Evolutionary conservation across 2,113 vertebrate genomes (phyloP), one percentile per base, ranked within the genome.

Genomic region (Caretta caretta): DNA sequence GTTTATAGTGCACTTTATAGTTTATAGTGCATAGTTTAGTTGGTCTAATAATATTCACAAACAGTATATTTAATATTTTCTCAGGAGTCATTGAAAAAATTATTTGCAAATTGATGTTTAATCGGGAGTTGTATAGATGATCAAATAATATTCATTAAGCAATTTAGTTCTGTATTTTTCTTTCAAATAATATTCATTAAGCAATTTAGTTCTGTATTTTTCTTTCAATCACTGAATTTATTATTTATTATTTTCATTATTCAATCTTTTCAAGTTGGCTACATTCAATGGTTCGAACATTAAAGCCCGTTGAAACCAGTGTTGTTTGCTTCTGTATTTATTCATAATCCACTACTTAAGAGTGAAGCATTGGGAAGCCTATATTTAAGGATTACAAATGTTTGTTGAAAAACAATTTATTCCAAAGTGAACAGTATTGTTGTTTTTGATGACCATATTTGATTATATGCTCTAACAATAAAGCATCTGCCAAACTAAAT

Each of bases 401-500:
- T 87, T 90, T 48, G 13, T 82, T 11, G 42, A 19, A 57, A 62
- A 93, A 53, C 53, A 84, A 62, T 65, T 83, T 46, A 11, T 46
- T 25, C 81, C 31, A 29, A 42, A 49, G 72, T 83, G 25, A 78
- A 48, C 11, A 29, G 48, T 82, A 22, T 46, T 86, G 85, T 89
- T 80, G 4, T 25, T 48, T 92, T 35, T 69, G 27, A 49, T 84
- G 19, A n/a, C 27, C 59, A 25, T 7, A 14, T 92, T 92, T 86
- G 48, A 29, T 87, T 80, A 42, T 56, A 16, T 42, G n/a, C n/a
- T 42, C 80, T 94, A 57, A 89, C 59, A 72, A 10, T 24, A 62
- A 89, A 35, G 88, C 54, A 12, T 94, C 17, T 92, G 25, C 20
- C 20, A 92, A 89, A 54, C 17, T 87, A 19, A 80, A 76, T 84